A percentile compares a stretch with the other conserved stretches of the same genome.
phyloP scores from a whole-genome alignment of 2,113 vertebrate species.

The Vulpes vulpes region DNA sequence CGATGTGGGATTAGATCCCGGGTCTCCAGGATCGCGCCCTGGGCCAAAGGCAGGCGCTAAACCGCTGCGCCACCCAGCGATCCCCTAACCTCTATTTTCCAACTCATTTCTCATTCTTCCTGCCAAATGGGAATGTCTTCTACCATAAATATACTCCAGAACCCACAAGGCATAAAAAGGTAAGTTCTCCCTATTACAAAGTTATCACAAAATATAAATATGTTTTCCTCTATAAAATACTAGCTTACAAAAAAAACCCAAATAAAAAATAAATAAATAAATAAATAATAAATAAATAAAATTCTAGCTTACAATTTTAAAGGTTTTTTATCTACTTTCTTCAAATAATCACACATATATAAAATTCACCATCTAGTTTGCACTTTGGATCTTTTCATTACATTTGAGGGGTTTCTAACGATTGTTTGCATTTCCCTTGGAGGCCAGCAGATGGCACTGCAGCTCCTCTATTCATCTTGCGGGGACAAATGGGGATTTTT shows the following conservation, averaged over 20 bases:
- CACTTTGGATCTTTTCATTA: not conserved
- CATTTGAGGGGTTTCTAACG: fast-evolving
- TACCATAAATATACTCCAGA: not conserved
- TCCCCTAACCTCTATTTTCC: not conserved
- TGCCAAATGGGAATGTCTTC: not conserved
- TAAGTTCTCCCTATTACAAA: not conserved
- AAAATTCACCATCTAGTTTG: not conserved
- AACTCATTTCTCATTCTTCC: not conserved
- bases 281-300: not conserved
- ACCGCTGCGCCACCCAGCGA: no score
- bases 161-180: not conserved
- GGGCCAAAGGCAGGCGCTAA: no score
- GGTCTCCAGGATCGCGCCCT: no score
- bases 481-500: not conserved
- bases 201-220: not conserved
- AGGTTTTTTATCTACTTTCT: not conserved
- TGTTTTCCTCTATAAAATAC: not conserved
- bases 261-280: no score
- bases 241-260: not conserved
- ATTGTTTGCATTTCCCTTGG: not conserved
- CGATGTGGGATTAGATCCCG: no score
- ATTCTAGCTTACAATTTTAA: not conserved
- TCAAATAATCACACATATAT: not conserved
- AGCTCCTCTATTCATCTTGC: conserved; percentile 73
- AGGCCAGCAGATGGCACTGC: conserved; percentile 86